These are phyloP conservation scores for Cricetomys ansorgei DNA, from an alignment of 2,113 vertebrate genomes.

Conservation along the genomic window DNA sequence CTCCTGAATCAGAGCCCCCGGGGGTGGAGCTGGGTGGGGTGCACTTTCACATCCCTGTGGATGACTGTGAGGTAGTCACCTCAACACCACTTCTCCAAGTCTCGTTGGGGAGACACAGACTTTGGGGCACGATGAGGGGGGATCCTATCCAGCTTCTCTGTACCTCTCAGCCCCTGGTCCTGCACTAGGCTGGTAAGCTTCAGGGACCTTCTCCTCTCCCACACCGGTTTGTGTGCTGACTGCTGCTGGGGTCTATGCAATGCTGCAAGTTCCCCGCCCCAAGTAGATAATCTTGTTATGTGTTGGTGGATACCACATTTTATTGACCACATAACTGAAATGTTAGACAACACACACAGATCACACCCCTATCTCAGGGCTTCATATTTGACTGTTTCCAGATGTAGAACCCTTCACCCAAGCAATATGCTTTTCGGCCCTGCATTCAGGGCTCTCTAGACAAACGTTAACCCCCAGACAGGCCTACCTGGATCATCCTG, in stretches of 20 bases:
- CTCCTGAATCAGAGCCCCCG: constrained; percentile 31
- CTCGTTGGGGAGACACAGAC: not conserved
- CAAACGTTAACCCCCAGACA: not conserved
- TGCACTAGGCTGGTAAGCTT: not conserved
- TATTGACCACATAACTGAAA: not conserved
- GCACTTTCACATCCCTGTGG: not conserved
- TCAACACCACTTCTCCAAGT: not conserved
- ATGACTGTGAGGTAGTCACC: not conserved
- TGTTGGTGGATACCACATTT: not conserved
- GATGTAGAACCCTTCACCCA: not conserved
- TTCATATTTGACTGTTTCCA: not conserved
- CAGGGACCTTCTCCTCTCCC: not conserved
- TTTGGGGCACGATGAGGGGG: too few relatives aligned
- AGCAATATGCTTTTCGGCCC: accelerated
- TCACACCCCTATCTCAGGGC: not conserved
- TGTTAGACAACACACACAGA: not conserved
- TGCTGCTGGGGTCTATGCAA: not conserved
- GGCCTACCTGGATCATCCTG: not conserved
- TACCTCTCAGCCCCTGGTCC: not conserved
- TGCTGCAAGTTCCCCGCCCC: not conserved
- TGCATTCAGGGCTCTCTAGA: not conserved
- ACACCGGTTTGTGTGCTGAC: not conserved
- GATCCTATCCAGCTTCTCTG: not conserved
- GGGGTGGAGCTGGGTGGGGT: not conserved
- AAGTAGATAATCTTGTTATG: not conserved